Conservation (phyloP, 2,113 vertebrate species). For the Galemys pyrenaicus region DNA sequence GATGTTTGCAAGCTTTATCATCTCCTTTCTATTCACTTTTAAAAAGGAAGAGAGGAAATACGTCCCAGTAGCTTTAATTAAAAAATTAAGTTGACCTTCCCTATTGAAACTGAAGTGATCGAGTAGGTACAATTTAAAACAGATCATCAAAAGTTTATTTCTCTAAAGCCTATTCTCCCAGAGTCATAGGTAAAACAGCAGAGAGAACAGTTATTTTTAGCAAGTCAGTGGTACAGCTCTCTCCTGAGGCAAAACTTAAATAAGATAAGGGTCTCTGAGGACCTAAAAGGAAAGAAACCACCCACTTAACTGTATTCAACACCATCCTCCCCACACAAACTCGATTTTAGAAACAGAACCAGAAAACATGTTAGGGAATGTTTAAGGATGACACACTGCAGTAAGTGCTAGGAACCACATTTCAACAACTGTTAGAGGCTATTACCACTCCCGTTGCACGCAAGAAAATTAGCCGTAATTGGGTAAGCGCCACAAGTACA, state of each 20-base stretch:
- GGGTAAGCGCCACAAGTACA: conserved; percentile 51
- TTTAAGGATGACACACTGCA: conserved; percentile 79
- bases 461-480: conserved; percentile 77
- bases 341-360: conserved; percentile 74
- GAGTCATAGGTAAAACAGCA: conserved; percentile 32
- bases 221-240: conserved; percentile 40
- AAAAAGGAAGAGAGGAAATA: background rate
- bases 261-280: conserved; percentile 60
- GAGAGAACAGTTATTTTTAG: conserved; percentile 58
- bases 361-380: conserved; percentile 75
- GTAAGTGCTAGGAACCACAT: conserved; percentile 76
- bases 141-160: conserved; percentile 40
- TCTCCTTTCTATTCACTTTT: background rate
- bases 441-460: conserved; percentile 1
- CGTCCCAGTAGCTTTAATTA: background rate
- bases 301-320: conserved; percentile 72
- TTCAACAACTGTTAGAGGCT: conserved; percentile 74
- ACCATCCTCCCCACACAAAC: conserved; percentile 68
- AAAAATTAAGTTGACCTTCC: background rate
- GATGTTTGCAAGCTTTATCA: background rate
- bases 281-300: conserved; percentile 76
- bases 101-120: background rate
- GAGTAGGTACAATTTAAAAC: background rate
- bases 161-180: conserved; percentile 41
- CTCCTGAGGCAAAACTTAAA: conserved; percentile 65